Evolutionary conservation across 2,113 vertebrate species (phyloP).

Genomic region (Gopherus evgoodei): DNA sequence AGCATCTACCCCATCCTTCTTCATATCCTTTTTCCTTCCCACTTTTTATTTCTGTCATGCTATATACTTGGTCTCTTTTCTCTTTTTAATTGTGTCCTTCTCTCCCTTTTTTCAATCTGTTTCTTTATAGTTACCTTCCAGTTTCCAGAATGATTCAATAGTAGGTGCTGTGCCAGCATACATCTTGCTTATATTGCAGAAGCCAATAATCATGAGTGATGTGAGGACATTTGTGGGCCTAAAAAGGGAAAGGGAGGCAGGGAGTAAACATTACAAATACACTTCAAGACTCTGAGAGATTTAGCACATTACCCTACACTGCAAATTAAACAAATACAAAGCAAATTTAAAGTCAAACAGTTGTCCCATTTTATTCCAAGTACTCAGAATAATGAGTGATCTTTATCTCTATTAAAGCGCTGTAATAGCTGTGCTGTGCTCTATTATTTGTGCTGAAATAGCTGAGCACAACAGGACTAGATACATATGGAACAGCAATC

Average conservation of each 20-base stretch:
- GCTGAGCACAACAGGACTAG: neutral
- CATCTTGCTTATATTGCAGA: neutral
- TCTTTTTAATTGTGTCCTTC: neutral
- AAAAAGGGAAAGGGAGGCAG: neutral
- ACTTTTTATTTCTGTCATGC: neutral
- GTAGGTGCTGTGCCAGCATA: accelerated
- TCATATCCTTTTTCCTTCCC: accelerated
- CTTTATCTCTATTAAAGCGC: neutral
- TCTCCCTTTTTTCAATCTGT: neutral
- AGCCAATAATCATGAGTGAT: neutral
- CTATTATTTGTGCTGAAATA: neutral
- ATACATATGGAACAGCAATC: neutral
- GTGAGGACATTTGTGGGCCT: neutral
- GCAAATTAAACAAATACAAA: neutral
- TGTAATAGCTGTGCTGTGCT: neutral
- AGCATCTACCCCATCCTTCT: neutral
- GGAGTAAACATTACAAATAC: neutral
- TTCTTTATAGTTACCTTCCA: neutral
- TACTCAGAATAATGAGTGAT: neutral
- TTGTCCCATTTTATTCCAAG: neutral
- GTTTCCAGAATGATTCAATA: neutral
- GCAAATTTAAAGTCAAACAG: neutral
- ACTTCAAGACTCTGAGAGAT: neutral
- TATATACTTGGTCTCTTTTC: neutral
- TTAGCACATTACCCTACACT: accelerated